Percentiles rank a stretch among this genome's conserved stretches.
Evolutionary conservation across 1,140 invertebrate species (phyloP).

Genomic region (Trichonephila inaurata): DNA sequence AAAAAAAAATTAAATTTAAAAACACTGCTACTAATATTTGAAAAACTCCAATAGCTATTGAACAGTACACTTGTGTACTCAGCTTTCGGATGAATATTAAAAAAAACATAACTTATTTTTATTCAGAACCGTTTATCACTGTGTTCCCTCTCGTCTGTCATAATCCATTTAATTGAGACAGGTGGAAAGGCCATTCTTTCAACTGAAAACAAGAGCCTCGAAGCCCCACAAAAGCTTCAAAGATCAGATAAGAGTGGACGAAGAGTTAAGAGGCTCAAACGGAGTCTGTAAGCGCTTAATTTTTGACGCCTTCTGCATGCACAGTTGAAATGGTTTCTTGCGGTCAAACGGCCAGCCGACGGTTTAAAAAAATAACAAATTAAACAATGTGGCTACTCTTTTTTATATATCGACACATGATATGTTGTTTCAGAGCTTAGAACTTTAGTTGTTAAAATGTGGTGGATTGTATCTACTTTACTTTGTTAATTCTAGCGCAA

Average conservation of each 20-base stretch:
- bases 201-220: neutral
- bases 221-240: neutral
- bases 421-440: neutral
- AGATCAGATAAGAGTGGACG: neutral
- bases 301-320: neutral
- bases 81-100: too few species aligned
- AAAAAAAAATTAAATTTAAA: too few species aligned
- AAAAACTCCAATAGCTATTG: neutral
- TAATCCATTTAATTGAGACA: neutral
- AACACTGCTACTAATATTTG: neutral
- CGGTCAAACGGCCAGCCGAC: neutral
- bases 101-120: too few species aligned
- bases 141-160: neutral
- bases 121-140: neutral
- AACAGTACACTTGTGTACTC: neutral
- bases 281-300: neutral
- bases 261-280: neutral
- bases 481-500: too few species aligned
- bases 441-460: too few species aligned
- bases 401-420: neutral
- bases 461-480: too few species aligned
- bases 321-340: conserved; percentile 16
- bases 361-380: neutral
- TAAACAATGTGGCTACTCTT: neutral
- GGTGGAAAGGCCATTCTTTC: neutral